A percentile compares a stretch with the other conserved stretches of the same genome.
These are phyloP conservation scores for Capreolus pygargus DNA, from an alignment of 2,113 vertebrate genomes.

Conservation along the genomic window DNA sequence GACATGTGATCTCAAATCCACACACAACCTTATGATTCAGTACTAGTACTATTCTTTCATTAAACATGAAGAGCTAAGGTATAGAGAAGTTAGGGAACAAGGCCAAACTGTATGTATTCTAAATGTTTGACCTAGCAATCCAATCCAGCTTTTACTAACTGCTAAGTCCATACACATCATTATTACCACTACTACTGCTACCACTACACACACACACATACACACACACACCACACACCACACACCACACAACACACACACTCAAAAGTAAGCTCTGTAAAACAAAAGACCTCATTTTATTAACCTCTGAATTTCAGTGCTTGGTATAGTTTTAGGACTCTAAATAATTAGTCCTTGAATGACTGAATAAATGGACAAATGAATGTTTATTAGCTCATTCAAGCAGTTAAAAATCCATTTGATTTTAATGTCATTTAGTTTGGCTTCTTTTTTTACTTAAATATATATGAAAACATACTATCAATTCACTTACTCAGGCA, in stretches of 20 bases:
- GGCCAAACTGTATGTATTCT: neutral
- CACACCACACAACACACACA: neutral
- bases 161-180: neutral
- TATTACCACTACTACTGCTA: neutral
- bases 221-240: neutral
- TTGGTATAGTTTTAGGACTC: neutral
- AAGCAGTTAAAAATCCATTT: too few species aligned
- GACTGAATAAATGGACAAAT: too few species aligned
- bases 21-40: neutral
- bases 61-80: neutral
- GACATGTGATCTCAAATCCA: neutral
- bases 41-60: neutral
- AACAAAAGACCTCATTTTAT: neutral
- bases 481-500: too few species aligned
- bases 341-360: too few species aligned
- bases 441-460: too few species aligned
- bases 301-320: neutral
- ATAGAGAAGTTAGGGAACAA: neutral
- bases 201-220: neutral
- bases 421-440: too few species aligned
- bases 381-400: too few species aligned
- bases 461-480: too few species aligned
- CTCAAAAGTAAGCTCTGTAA: neutral
- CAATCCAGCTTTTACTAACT: neutral
- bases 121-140: neutral